Conservation (phyloP, 2,113 vertebrate species). For the Geothlypis trichas region DNA sequence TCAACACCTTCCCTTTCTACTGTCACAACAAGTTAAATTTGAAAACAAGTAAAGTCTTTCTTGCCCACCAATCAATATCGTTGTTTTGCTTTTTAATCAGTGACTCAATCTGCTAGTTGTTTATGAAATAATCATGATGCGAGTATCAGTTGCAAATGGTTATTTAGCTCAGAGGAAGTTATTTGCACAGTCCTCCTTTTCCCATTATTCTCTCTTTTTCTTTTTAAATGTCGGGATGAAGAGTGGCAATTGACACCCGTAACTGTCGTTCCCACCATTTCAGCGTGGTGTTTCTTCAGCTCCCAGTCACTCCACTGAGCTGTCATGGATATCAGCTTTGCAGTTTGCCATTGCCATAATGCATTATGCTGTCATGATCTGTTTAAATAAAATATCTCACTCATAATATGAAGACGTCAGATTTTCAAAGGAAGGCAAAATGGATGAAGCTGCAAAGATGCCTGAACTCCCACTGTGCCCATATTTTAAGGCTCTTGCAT, state of each 20-base stretch:
- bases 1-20: not conserved
- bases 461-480: not conserved
- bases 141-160: not conserved
- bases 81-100: not conserved
- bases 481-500: not conserved
- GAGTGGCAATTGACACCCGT: not conserved
- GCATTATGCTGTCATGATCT: not conserved
- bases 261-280: not conserved
- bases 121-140: not conserved
- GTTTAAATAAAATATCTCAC: slow-evolving; percentile 39
- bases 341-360: not conserved
- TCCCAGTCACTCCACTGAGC: not conserved
- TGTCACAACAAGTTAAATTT: not conserved
- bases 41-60: not conserved
- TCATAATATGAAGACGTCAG: not conserved
- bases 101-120: not conserved
- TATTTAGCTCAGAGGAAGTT: not conserved
- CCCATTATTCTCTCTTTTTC: not conserved
- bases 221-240: not conserved
- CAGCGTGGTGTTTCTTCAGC: not conserved
- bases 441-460: not conserved
- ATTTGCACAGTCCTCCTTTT: not conserved
- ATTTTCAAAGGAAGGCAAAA: not conserved
- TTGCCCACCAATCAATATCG: not conserved
- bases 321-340: not conserved